These are phyloP conservation scores for Alectoris magna DNA, from an alignment of 2,797 vertebrate genomes.

Conservation along the genomic window DNA sequence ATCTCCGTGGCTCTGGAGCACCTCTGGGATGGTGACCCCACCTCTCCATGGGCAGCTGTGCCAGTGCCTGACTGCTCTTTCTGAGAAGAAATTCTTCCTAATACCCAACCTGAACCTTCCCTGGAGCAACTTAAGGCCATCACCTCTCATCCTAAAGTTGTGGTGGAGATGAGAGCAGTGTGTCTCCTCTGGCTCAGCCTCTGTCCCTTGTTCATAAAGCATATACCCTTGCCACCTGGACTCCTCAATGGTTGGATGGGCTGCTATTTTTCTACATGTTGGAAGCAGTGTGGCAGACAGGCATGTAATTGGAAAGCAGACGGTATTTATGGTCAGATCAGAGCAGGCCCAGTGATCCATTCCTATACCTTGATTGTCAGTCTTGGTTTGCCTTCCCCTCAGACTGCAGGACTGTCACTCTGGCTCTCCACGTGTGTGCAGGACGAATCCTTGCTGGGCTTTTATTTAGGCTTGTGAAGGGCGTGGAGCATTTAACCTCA, in stretches of 20 bases:
- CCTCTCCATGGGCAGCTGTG: too few relatives aligned
- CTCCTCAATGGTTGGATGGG: background rate
- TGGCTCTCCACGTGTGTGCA: background rate
- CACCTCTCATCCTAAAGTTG: too few relatives aligned
- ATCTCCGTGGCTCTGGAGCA: too few relatives aligned
- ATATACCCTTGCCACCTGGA: background rate
- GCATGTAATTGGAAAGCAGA: background rate
- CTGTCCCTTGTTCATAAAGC: background rate
- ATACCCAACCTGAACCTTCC: too few relatives aligned
- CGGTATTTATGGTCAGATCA: background rate
- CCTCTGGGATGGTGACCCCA: too few relatives aligned
- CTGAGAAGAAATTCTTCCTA: too few relatives aligned
- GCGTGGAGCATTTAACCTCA: background rate
- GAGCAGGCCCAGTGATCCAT: background rate
- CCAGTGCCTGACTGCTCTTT: too few relatives aligned
- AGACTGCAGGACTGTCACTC: rapidly evolving
- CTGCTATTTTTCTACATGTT: background rate
- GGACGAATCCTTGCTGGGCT: background rate
- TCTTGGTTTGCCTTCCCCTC: background rate
- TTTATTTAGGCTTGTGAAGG: background rate
- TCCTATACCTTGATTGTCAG: background rate
- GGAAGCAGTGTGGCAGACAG: background rate
- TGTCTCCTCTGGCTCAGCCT: background rate
- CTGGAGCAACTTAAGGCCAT: too few relatives aligned
- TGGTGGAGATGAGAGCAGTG: background rate